Base-by-base conservation (phyloP, 2,113 vertebrate genomes). In the Lagopus leucura region DNA sequence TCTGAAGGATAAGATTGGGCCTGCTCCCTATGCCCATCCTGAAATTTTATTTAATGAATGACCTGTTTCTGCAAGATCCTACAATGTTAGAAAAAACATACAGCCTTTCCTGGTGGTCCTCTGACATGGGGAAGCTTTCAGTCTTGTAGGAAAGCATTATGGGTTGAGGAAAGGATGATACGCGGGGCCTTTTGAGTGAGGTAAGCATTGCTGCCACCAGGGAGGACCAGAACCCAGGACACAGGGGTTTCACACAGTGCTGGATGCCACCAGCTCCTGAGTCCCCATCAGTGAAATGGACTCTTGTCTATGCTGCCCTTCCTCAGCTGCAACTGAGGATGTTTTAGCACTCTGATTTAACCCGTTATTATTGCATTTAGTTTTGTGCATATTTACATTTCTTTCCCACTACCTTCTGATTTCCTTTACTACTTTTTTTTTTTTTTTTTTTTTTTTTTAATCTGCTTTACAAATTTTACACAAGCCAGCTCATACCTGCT, bases 211-310 rank as follows among this genome's bases (percentile, higher is more conserved):
- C 28, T 38, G 25, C 22, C 52, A 28, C 17, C 7, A 7, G 1
- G 13, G 15, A 36, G 27, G 8, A 47, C 24, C 10, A 0, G 0
- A 19, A 42, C 48, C 12, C 1, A 2, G 43, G 42, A 38, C 22
- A 60, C 11, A 13, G 61, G 32, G 43, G 38, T 36, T n/a, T 75
- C 34, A 38, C 34, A 20, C 25, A 69, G 66, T 18, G 5, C 0
- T 8, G 11, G 17, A 24, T 36, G 22, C 42, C 12, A 54, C 27
- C 1, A 48, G 0, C 18, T 78, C 8, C 6, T 3, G 14, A 64
- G 10, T 75, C 10, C 25, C 25, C 61, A 38, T 28, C 8, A 19
- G 38, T 0, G 0, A 81, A 24, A 0, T 4, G 11, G 22, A 28
- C 18, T 58, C 36, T 30, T 8, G 9, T 76, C n/a, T 6, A 0